Base-by-base conservation (phyloP, 2,888 invertebrate genomes). In the Julus scanicus region DNA sequence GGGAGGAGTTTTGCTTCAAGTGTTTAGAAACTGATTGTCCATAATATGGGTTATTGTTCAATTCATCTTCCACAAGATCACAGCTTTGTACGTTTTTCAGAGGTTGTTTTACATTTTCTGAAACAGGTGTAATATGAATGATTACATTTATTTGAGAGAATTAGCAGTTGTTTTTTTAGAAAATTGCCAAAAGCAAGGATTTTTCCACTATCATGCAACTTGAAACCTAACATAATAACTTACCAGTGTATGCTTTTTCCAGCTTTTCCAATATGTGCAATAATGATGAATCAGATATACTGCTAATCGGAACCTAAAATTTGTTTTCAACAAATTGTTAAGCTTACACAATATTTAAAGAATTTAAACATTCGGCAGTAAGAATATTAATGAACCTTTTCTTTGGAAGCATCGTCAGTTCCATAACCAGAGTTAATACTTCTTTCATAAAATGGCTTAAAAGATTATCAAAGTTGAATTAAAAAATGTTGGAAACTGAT, bases 1-100 rank as follows among this genome's bases (percentile, higher is more conserved):
- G 93, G 0, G 96, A 95, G 2, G 97, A 95, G 88, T 95, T 95
- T 92, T 98, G 97, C 37, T 95, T 92, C 90, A 97, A 93, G 92
- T 98, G 97, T 89, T 96, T 95, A 87, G 94, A 90, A 13, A 92
- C 92, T 1, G 20, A 48, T n/a, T 13, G 86, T 48, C 86, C 86
- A 20, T 17, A 86, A 5, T n/a, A 17, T 20, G 86, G 86, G 48
- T 86, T 48, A 44, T 15, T 63, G 63, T 6, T 1, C 48, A 86
- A 86, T 86, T 86, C 49, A 2, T 86, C 20, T 15, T 40, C 49
- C 49, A 86, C 37, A 86, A 86, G 39, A 48, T 40, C 20, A 63
- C 17, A 63, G 1, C 17, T n/a, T 63, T n/a, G 63, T n/a, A 63
- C 3, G n/a, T 17, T 63, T 63, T 63, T n/a, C n/a, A n/a, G 1